phyloP scores from a whole-genome alignment of 2,113 vertebrate species.

The Pterocles orientalis region DNA sequence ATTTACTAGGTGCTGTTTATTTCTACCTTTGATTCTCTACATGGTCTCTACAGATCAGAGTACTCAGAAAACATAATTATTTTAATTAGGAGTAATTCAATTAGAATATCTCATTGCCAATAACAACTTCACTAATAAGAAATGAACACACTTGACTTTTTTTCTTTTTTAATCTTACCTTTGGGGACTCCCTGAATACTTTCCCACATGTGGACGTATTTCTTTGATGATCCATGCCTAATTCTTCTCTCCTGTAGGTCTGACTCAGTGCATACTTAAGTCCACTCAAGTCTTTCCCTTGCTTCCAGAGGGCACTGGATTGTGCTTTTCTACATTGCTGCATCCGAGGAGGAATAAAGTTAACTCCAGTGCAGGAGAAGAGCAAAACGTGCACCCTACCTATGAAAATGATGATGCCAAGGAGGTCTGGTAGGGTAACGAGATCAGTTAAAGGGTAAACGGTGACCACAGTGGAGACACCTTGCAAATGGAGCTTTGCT shows the following conservation, averaged over 20 bases:
- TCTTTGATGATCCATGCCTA: constrained; percentile 38
- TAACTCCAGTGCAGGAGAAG: not conserved
- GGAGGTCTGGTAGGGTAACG: not conserved
- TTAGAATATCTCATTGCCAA: constrained; percentile 70
- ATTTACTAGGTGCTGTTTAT: constrained; percentile 63
- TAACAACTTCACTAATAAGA: constrained; percentile 70
- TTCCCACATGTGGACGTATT: constrained; percentile 30
- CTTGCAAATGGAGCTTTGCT: not conserved
- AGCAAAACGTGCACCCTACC: not conserved
- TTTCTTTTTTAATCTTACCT: constrained; percentile 48
- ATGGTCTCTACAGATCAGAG: constrained; percentile 66
- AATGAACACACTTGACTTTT: constrained; percentile 58
- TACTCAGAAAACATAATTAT: constrained; percentile 73
- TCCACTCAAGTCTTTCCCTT: not conserved
- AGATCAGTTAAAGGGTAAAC: not conserved
- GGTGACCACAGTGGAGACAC: not conserved
- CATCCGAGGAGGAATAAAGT: not conserved
- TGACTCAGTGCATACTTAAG: not conserved
- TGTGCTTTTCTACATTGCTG: not conserved
- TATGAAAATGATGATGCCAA: not conserved
- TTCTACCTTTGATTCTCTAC: constrained; percentile 60
- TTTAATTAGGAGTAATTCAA: constrained; percentile 74
- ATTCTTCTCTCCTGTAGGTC: not conserved
- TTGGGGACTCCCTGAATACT: constrained; percentile 44
- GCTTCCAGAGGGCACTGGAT: not conserved